Base-by-base conservation (phyloP, 2,797 vertebrate species). In the Melanotaenia boesemani region DNA sequence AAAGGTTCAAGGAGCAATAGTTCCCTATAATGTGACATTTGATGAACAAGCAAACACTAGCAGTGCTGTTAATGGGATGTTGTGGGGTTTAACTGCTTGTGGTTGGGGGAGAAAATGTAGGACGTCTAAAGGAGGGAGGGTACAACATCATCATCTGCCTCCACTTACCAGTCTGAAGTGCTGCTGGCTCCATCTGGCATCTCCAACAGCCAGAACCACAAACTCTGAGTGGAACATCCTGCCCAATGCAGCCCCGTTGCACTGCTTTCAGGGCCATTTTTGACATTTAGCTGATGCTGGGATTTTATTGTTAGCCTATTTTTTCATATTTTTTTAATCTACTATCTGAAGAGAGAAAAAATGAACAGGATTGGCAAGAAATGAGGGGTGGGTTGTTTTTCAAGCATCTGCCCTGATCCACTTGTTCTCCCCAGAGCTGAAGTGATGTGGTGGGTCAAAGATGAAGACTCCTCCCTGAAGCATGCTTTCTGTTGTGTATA, bases 101-200 rank as follows among this genome's bases (percentile, higher is more conserved):
- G 88, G 86, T 86, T 62, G 22, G 41, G 66, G 72, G 77, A 85
- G 82, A 86, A 84, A 91, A 89, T 88, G 89, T 91, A 85, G 89
- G 90, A 91, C 91, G 91, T 91, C 85, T 85, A 6, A 37, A 37
- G 60, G 66, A 73, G 65, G 72, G 70, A 76, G 76, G 76, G 74
- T 87, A 72, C 46, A 62, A 75, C 72, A 80, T 81, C 80, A 72
- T 89, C 87, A 88, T 92, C 91, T 93, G 88, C 86, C 86, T 91
- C 85, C 82, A 87, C 89, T 93, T 91, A 88, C 82, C 77, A 79
- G 86, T 86, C 77, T 90, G 83, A 86, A 85, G 80, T 81, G 82
- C 85, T 82, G 78, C 85, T 83, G 87, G 76, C 84, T 86, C 76
- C 63, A 67, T 76, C 72, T 74, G 67, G 65, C 85, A 79, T 85